phyloP scores from a whole-genome alignment of 1,140 invertebrate species.

The Panonychus citri region DNA sequence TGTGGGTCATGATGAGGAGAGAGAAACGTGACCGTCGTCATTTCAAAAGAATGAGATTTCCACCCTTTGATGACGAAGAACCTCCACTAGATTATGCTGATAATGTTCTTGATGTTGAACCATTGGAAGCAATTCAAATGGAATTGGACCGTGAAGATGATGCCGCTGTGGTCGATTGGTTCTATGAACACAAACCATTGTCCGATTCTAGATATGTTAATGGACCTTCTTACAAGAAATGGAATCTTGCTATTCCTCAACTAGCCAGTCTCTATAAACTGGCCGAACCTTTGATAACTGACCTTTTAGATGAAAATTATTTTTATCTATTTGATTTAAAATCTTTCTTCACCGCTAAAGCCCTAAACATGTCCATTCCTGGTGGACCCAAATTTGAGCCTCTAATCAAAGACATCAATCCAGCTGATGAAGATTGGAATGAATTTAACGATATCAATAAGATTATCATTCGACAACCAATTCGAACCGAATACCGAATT shows the following conservation, averaged over 20 bases:
- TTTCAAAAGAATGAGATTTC: conserved; percentile 98
- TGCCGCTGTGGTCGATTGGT: conserved; percentile 51
- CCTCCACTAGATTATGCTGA: conserved; percentile 78
- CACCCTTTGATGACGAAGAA: conserved; percentile 99
- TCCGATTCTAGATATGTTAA: conserved; percentile 81
- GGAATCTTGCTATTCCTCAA: conserved; percentile 31
- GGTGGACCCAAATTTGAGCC: conserved; percentile 99
- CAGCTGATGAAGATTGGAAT: conserved; percentile 99
- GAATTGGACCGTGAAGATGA: conserved; percentile 73
- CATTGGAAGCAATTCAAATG: conserved; percentile 95
- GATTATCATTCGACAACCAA: conserved; percentile 94
- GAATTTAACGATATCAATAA: conserved; percentile 99
- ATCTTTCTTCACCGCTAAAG: conserved; percentile 98
- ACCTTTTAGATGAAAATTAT: conserved; percentile 94
- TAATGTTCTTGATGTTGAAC: conserved; percentile 96
- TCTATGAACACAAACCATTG: conserved; percentile 94
- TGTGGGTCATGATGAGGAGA: conserved; percentile 99
- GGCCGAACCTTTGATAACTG: conserved; percentile 92
- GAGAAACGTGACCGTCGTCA: conserved; percentile 90
- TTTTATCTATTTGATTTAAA: conserved; percentile 98
- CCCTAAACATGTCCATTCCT: conserved; percentile 98
- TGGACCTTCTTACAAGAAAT: conserved; percentile 83
- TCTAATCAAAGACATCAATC: conserved; percentile 86
- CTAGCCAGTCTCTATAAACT: conserved; percentile 37
- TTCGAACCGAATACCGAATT: conserved; percentile 95